phyloP scores from a whole-genome alignment of 2,797 vertebrate genomes.

The Kryptopterus vitreolus region DNA sequence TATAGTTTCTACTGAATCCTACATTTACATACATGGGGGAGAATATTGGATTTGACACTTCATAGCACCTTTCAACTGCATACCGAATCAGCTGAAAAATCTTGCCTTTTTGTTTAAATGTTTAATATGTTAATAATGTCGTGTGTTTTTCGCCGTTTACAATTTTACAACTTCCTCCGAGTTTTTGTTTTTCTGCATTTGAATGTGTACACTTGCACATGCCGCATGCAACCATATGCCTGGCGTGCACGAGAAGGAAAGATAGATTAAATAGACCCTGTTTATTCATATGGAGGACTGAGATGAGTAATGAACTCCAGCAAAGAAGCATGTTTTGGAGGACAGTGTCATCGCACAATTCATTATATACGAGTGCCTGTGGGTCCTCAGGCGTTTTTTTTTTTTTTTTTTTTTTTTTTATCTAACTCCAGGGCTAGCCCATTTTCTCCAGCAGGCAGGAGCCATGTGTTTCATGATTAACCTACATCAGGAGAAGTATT shows the following conservation, averaged over 20 bases:
- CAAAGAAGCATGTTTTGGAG: conserved; percentile 64
- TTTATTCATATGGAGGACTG: conserved; percentile 76
- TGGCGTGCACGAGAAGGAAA: conserved; percentile 60
- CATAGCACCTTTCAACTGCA: neutral
- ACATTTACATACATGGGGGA: neutral
- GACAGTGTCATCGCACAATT: conserved; percentile 64
- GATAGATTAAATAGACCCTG: conserved; percentile 73
- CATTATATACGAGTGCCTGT: conserved; percentile 71
- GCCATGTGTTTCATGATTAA: conserved; percentile 61
- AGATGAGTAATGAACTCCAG: conserved; percentile 67
- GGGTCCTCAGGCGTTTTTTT: conserved; percentile 69
- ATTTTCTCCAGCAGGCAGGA: conserved; percentile 62
- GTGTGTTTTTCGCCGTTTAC: conserved; percentile 13
- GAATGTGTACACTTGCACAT: conserved; percentile 27
- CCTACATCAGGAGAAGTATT: conserved; percentile 62
- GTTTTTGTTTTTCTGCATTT: conserved; percentile 14
- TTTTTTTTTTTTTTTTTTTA: too few species aligned
- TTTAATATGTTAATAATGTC: too few species aligned
- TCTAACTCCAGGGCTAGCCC: conserved; percentile 69
- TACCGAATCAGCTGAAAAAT: neutral
- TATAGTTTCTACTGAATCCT: neutral
- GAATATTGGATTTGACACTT: neutral
- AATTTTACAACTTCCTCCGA: neutral
- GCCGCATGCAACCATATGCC: conserved; percentile 54
- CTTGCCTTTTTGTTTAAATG: neutral